Evolutionary conservation across 2,888 invertebrate species (phyloP).

Genomic region (Eupithecia centaureata): DNA sequence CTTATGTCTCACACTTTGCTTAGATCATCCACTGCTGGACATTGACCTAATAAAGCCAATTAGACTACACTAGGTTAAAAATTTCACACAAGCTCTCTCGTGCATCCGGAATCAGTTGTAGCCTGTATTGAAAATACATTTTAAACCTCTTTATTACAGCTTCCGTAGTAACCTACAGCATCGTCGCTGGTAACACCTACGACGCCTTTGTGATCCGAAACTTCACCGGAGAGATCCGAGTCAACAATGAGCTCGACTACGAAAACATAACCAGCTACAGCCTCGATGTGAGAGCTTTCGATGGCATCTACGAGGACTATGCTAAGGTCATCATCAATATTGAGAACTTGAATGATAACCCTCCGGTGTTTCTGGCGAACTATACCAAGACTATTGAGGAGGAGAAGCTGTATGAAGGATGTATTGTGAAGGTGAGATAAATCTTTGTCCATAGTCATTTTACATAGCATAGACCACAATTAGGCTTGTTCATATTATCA

Average conservation of each 20-base stretch:
- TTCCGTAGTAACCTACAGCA: slow-evolving; percentile 93
- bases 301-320: slow-evolving; percentile 92
- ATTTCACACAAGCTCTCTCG: too few relatives aligned
- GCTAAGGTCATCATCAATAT: slow-evolving; percentile 93
- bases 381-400: slow-evolving; percentile 90
- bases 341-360: slow-evolving; percentile 96
- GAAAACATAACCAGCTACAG: slow-evolving; percentile 93
- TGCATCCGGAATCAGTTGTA: too few relatives aligned
- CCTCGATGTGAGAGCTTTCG: slow-evolving; percentile 92
- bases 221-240: slow-evolving; percentile 93
- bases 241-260: slow-evolving; percentile 91
- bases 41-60: too few relatives aligned
- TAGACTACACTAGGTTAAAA: neutral
- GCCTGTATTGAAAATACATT: neutral
- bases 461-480: too few relatives aligned
- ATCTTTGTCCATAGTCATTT: neutral
- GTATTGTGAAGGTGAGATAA: slow-evolving; percentile 85
- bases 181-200: slow-evolving; percentile 92
- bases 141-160: slow-evolving; percentile 69
- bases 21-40: too few relatives aligned
- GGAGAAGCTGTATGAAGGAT: slow-evolving; percentile 87
- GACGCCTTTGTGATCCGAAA: slow-evolving; percentile 94
- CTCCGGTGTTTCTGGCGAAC: slow-evolving; percentile 91
- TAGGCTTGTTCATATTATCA: too few relatives aligned
- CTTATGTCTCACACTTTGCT: too few relatives aligned